Evolutionary conservation across 2,888 invertebrate species (phyloP).

Genomic region (Ptychoptera albimana): DNA sequence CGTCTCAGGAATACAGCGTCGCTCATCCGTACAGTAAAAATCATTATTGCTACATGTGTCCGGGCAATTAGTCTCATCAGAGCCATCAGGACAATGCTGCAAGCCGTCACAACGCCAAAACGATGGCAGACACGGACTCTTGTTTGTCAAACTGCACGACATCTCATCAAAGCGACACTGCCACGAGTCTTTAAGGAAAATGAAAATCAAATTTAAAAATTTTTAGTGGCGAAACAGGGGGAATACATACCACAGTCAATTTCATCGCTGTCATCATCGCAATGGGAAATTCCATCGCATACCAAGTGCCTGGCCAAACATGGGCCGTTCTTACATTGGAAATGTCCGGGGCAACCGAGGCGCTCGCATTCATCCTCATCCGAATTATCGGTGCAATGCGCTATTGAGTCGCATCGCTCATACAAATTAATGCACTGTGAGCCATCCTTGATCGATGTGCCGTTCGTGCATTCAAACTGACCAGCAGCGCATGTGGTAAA

Average conservation of each 20-base stretch:
- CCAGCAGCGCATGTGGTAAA: conserved; percentile 39
- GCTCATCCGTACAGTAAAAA: conserved; percentile 39
- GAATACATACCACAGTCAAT: conserved; percentile 33
- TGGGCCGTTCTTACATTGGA: conserved; percentile 39
- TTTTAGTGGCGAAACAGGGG: neutral
- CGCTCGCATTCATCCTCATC: conserved; percentile 40
- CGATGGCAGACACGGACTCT: conserved; percentile 37
- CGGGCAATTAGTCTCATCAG: conserved; percentile 38
- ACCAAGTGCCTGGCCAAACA: conserved; percentile 42
- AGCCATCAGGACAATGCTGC: conserved; percentile 37
- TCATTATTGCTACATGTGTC: conserved; percentile 35
- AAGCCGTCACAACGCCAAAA: conserved; percentile 42
- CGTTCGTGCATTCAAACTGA: conserved; percentile 41
- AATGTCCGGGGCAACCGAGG: conserved; percentile 41
- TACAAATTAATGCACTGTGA: conserved; percentile 36
- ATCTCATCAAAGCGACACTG: conserved; percentile 39
- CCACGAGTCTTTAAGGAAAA: conserved; percentile 25
- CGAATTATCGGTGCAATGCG: conserved; percentile 44
- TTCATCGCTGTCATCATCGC: conserved; percentile 45
- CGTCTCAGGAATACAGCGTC: conserved; percentile 40
- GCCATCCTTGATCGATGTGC: conserved; percentile 38
- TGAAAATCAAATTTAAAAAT: neutral
- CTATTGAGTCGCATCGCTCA: conserved; percentile 38
- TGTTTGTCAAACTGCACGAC: conserved; percentile 28
- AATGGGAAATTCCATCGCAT: conserved; percentile 44